phyloP scores from a whole-genome alignment of 2,113 vertebrate genomes.

The Cebus imitator region DNA sequence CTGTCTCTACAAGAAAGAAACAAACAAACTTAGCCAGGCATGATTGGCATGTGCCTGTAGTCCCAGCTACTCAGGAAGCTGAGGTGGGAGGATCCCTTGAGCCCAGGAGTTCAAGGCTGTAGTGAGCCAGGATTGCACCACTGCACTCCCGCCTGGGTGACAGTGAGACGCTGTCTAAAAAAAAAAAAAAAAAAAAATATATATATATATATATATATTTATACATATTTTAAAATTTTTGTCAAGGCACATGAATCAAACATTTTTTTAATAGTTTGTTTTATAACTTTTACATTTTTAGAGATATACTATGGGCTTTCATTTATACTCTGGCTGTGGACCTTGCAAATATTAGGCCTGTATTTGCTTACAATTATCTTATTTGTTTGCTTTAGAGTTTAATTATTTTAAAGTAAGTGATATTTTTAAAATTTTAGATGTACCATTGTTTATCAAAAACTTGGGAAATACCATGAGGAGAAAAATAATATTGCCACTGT shows the following conservation, averaged over 20 bases:
- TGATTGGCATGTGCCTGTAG: no score
- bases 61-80: no score
- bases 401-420: not conserved
- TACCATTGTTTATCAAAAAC: not conserved
- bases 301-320: not conserved
- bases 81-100: no score
- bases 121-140: no score
- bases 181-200: no score
- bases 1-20: no score
- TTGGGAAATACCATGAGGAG: not conserved
- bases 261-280: not conserved
- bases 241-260: not conserved
- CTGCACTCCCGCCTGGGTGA: no score
- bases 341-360: not conserved
- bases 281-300: not conserved
- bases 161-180: no score
- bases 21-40: no score
- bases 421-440: not conserved
- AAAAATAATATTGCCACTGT: not conserved
- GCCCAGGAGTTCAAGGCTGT: no score
- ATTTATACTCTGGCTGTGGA: not conserved
- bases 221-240: not conserved
- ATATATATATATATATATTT: not conserved
- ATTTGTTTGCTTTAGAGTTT: not conserved
- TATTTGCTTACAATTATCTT: not conserved